Evolutionary conservation across 1,140 invertebrate genomes (phyloP).

Genomic region (Plodia interpunctella): DNA sequence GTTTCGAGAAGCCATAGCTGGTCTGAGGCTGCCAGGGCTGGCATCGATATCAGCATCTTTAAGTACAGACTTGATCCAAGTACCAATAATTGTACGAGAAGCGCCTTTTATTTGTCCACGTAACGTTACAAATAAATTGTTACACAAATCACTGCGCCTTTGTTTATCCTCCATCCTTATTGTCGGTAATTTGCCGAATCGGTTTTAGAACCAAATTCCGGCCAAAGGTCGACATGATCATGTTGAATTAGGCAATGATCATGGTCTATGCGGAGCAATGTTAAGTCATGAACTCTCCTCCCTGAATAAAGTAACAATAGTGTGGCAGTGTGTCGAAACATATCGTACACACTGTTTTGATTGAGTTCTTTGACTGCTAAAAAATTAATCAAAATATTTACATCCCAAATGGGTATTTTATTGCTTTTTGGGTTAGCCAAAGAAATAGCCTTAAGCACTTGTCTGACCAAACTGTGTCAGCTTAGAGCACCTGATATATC

Average conservation of each 20-base stretch:
- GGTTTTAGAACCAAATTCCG: slow-evolving; percentile 40
- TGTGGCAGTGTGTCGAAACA: neutral
- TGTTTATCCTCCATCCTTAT: slow-evolving; percentile 28
- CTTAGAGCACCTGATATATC: neutral
- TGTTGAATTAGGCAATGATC: neutral
- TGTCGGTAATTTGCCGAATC: slow-evolving; percentile 25
- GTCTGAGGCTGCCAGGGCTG: neutral
- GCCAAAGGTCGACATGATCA: slow-evolving; percentile 28
- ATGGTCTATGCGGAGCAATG: neutral
- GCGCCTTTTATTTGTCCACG: neutral
- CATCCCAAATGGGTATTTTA: neutral
- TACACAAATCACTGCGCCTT: too few relatives aligned
- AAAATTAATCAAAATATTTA: neutral
- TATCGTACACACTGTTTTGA: neutral
- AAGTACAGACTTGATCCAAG: neutral
- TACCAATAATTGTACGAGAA: slow-evolving; percentile 3
- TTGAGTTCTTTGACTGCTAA: neutral
- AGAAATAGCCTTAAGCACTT: slow-evolving; percentile 1
- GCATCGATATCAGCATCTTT: slow-evolving; percentile 6
- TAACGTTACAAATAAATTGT: too few relatives aligned
- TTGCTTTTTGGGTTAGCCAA: neutral
- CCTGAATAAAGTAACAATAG: neutral
- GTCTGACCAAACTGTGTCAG: neutral
- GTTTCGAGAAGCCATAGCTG: neutral
- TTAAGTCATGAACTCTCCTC: neutral